Conservation (phyloP, 2,888 invertebrate species). For the Ochlodes sylvanus region DNA sequence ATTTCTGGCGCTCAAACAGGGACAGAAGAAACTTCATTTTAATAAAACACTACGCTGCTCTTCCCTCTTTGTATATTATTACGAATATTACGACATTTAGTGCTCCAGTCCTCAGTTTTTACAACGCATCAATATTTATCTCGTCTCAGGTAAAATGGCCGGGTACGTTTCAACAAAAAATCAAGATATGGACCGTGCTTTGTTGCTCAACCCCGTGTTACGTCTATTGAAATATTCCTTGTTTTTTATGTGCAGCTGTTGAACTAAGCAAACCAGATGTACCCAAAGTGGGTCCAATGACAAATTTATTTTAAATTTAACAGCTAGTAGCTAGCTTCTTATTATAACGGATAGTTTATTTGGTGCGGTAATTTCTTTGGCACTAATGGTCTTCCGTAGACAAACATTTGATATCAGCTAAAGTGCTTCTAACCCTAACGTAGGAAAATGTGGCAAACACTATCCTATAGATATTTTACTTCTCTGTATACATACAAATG, state of each 20-base stretch:
- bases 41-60: constrained; percentile 14
- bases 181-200: constrained; percentile 43
- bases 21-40: constrained; percentile 25
- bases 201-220: constrained; percentile 54
- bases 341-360: too few relatives aligned
- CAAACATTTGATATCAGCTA: too few relatives aligned
- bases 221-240: constrained; percentile 54
- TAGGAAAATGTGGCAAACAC: too few relatives aligned
- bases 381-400: too few relatives aligned
- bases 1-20: constrained; percentile 12
- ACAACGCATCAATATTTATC: constrained; percentile 40
- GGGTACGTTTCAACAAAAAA: constrained; percentile 44
- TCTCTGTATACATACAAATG: too few relatives aligned
- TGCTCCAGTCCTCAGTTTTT: constrained; percentile 20
- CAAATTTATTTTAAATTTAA: constrained; percentile 31
- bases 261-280: constrained; percentile 61
- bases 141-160: constrained; percentile 49
- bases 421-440: too few relatives aligned
- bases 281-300: constrained; percentile 19
- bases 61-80: constrained; percentile 18
- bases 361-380: too few relatives aligned
- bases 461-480: too few relatives aligned
- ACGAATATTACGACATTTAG: constrained; percentile 12
- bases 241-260: constrained; percentile 60
- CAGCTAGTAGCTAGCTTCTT: constrained; percentile 41